Evolutionary conservation across 2,888 invertebrate genomes (phyloP), one percentile per base, ranked within the genome.

Genomic region (Ormyrus thymus): DNA sequence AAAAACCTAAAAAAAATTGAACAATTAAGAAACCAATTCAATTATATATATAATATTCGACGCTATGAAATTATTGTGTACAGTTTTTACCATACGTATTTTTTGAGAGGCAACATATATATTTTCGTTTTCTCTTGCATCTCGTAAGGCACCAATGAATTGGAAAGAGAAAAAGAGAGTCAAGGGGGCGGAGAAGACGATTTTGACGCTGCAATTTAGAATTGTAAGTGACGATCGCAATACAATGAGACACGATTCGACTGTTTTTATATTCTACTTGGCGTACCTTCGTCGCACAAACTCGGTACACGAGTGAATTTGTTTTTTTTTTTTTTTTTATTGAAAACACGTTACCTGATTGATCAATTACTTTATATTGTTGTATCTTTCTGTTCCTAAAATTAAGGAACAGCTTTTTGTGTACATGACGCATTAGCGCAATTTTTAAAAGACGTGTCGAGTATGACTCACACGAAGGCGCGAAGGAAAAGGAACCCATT

Each of bases 1-100:
- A n/a, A 65, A 51, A 43, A 59, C 13, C 65, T 51, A 58, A 64
- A 29, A 29, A 46, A 59, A 62, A 70, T 51, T 58, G 13, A 61
- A 43, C 6, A 51, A 55, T 29, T 45, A 69, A 56, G 29, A 68
- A 61, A 58, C 10, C 7, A 69, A 65, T 59, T 78, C n/a, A 48
- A 53, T 72, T 56, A 58, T 79, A 59, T 69, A 29, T 29, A 29
- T 29, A 29, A 29, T 29, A 80, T 64, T 74, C 69, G 72, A 76
- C 64, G 53, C 64, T 74, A 46, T 56, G 53, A 73, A 77, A 74
- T 80, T 71, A 77, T 77, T 80, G 8, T 80, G 80, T 80, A 80
- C 80, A 80, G 80, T 77, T 80, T 73, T 77, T 71, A 74, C 51
- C 69, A 70, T 65, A 71, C 46, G 62, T 77, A 61, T 73, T 76